These are phyloP conservation scores for Eospalax fontanierii DNA, from an alignment of 2,797 vertebrate species.

Conservation along the genomic window DNA sequence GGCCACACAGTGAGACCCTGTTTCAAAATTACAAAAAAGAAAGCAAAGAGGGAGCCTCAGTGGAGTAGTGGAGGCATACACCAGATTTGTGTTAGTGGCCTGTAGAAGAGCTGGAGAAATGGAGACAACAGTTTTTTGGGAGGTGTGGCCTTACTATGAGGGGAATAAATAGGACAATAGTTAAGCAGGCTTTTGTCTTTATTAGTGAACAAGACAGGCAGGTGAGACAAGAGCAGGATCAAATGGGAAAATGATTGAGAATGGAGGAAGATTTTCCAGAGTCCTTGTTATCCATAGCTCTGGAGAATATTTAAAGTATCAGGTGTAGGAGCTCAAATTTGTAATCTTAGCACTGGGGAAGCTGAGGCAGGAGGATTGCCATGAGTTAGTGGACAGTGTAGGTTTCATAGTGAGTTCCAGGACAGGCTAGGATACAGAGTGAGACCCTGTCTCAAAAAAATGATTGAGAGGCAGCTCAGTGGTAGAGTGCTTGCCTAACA, in stretches of 20 bases:
- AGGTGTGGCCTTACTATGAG: too few species aligned
- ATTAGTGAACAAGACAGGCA: neutral
- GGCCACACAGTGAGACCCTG: too few species aligned
- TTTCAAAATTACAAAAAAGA: too few species aligned
- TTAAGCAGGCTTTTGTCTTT: neutral
- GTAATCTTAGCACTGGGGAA: neutral
- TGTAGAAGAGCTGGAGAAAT: too few species aligned
- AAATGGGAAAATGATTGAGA: neutral
- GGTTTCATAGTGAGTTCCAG: neutral
- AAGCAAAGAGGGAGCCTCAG: neutral
- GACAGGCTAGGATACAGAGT: neutral
- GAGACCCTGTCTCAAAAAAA: neutral
- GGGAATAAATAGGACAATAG: too few species aligned
- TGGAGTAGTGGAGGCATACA: too few species aligned
- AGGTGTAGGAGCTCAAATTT: too few species aligned
- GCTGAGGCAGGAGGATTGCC: neutral
- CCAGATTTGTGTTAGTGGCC: too few species aligned
- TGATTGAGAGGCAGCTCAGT: neutral
- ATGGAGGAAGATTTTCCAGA: neutral
- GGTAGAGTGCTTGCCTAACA: neutral
- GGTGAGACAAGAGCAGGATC: neutral
- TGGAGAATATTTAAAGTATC: neutral
- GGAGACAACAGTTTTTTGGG: too few species aligned
- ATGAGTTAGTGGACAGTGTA: neutral
- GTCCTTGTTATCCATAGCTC: neutral